Base-by-base conservation (phyloP, 2,113 vertebrate genomes). In the Psilopsiagon aurifrons region DNA sequence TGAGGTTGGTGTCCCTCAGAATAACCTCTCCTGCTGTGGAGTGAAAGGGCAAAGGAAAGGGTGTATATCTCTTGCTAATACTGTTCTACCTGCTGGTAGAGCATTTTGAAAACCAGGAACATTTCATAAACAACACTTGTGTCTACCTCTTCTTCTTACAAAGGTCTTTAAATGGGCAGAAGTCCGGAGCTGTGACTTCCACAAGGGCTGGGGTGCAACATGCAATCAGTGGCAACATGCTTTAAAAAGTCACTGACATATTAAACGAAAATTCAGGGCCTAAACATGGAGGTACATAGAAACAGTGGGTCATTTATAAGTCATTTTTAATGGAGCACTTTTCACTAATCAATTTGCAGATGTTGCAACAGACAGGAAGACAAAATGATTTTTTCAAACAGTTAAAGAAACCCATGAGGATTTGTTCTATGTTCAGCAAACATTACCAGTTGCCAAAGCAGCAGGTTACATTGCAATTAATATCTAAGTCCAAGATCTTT, bases 1-100 rank as follows among this genome's bases (percentile, higher is more conserved):
- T 2, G 28, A 4, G 1, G 16, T 0, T 29, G 14, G 39, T 6
- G 13, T 1, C 35, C 35, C 39, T 20, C 49, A 22, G 16, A 49
- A 29, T 2, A 9, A 8, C 3, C 2, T 5, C 11, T 31, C 6
- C 1, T 22, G 57, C 7, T 22, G 29, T 9, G 27, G 17, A 66
- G 2, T 3, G 6, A 6, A 52, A 60, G 28, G 27, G 29, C 73
- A 82, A 44, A 67, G 44, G 20, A 62, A 35, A 29, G 10, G 15
- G 5, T 1, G 0, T 25, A 13, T 12, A 17, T 18, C 52, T 37
- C 0, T 52, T 22, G 18, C 51, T n/a, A 19, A 35, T 29, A 19
- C 17, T 68, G 17, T 59, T 85, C 67, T 43, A 35, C 14, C 43
- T 60, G 9, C 52, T 85, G 17, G 19, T 5, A 13, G 52, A 59